Base-by-base conservation (phyloP, 2,888 invertebrate genomes). In the Pristionchus exspectatus region DNA sequence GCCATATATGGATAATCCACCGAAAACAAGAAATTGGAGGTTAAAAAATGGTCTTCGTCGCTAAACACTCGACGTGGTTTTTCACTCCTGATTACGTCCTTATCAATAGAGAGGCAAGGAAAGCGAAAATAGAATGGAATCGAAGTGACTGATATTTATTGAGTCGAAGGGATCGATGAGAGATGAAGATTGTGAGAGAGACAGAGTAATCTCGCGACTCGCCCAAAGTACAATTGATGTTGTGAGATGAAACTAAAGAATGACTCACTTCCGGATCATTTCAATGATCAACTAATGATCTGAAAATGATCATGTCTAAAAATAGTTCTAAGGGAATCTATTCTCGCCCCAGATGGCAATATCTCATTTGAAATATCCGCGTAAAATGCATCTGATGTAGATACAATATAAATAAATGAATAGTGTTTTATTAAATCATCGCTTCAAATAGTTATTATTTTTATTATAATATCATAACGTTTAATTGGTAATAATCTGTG, bases 231-330 rank as follows among this genome's bases (percentile, higher is more conserved):
- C 81, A 18, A 4, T 0, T 54, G 81, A n/a, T 81, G 81, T 50
- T 81, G 44, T 50, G 81, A 81, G 74, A 30, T 77, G 74, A 77
- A 77, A 77, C 74, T 44, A 18, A 27, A 30, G 33, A 27, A 50
- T 77, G 81, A 81, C n/a, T 81, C 81, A 81, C 27, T 81, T 81
- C 81, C 81, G 81, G 81, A 81, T 54, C 81, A 81, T 10, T 27
- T 27, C 81, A 27, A 33, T 69, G 69, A 30, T 30, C 12, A 27
- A 27, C 30, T 30, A 12, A 30, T 7, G 7, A 69, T 33, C 12
- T 16, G 44, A 50, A 50, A 50, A 50, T 50, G 4, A 50, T 50
- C 44, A 50, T 50, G 5, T 0, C 27, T 27, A 69, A 27, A 27
- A 69, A 69, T 12, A 27, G 30, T 30, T 30, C 9, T 27, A 18